Base-by-base conservation (phyloP, 2,888 invertebrate genomes). In the Protodeltote pygarga region DNA sequence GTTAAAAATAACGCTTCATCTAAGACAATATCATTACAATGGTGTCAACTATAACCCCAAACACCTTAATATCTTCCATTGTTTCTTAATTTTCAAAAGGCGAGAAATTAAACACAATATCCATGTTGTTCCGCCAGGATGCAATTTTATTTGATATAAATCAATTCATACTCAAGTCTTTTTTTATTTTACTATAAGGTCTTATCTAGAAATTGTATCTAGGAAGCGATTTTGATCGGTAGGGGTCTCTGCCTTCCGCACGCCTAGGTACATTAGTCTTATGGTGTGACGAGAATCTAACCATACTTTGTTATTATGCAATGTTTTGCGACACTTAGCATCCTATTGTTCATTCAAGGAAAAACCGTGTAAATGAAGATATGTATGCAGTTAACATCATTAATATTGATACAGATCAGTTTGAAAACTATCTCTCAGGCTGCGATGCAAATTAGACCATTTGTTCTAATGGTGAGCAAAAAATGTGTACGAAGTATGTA, bases 311-410 rank as follows among this genome's bases (percentile, higher is more conserved):
- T 25, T 29, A 39, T 49, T 38, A 51, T 46, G 25, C 51, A 41
- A 51, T 31, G 28, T 17, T 40, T 29, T 50, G 28, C 35, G 38
- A 24, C 23, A 11, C 19, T 45, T 34, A 20, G 16, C 35, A 49
- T 35, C 23, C 15, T 23, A 20, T 15, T 42, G 37, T 16, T 24
- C 4, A 50, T 13, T 27, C 35, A 25, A 5, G 3, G 16, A 39
- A 57, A 51, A 58, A 38, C n/a, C 34, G 8, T 58, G 59, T 51
- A 58, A 58, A 51, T 28, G 9, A 37, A 37, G 9, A n/a, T 8
- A 24, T 50, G 10, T 25, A 23, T 45, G 34, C 23, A 11, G 24
- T 35, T 11, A 20, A 8, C 1, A 13, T n/a, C 11, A 20, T n/a
- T n/a, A n/a, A n/a, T n/a, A 14, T 23, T 20, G 23, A 9, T 15